phyloP scores from a whole-genome alignment of 2,888 invertebrate genomes.

The Parascotia fuliginaria region DNA sequence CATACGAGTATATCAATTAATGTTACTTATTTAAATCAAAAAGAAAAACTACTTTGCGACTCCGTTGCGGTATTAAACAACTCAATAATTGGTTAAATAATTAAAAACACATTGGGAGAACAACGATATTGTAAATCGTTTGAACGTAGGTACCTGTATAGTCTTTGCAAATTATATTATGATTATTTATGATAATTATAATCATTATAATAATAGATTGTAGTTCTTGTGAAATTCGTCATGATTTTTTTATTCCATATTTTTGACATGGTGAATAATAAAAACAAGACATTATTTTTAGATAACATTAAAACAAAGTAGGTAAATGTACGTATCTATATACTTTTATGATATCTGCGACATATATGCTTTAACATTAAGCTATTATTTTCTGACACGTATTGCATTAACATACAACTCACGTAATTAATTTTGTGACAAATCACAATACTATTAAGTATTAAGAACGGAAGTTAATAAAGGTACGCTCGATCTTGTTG shows the following conservation, averaged over 20 bases:
- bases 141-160: no score
- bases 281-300: background rate
- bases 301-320: background rate
- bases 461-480: constrained; percentile 16
- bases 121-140: background rate
- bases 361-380: background rate
- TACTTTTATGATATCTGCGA: no score
- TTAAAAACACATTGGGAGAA: background rate
- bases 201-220: background rate
- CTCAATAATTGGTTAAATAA: background rate
- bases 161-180: background rate
- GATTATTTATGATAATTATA: no score
- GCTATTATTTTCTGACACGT: background rate
- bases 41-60: no score
- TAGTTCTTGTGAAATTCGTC: background rate
- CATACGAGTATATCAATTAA: no score
- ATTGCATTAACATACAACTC: constrained; percentile 4
- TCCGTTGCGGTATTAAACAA: background rate
- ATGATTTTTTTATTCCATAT: background rate
- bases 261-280: background rate
- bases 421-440: background rate
- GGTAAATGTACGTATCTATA: no score
- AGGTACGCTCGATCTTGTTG: background rate
- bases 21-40: no score
- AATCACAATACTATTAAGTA: constrained; percentile 8